Conservation (phyloP, 2,888 invertebrate species). For the Oxycera nigricornis region DNA sequence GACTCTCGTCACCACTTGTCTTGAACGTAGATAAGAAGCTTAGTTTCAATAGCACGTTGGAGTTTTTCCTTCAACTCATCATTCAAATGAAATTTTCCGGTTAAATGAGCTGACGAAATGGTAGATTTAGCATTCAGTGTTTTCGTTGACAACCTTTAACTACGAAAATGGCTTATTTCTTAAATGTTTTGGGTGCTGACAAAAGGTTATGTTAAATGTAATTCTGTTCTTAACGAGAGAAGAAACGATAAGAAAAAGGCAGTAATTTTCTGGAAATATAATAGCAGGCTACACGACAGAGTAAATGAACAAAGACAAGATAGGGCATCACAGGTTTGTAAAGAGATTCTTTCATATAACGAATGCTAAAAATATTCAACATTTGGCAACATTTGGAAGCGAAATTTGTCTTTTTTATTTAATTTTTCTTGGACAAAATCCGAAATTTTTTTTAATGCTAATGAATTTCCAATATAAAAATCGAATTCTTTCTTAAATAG, state of each 20-base stretch:
- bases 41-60: background rate
- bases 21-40: background rate
- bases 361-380: too few species aligned
- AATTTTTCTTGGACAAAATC: too few species aligned
- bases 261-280: too few species aligned
- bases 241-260: background rate
- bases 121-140: background rate
- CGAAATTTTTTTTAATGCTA: too few species aligned
- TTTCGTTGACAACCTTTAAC: background rate
- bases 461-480: too few species aligned
- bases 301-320: too few species aligned
- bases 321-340: too few species aligned
- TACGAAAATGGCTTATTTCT: background rate
- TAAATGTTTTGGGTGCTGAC: background rate
- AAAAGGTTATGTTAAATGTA: background rate
- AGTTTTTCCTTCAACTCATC: background rate
- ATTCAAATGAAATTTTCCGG: slow-evolving; percentile 16
- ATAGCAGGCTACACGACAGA: too few species aligned
- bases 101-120: slow-evolving; percentile 7
- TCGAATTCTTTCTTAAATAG: too few species aligned
- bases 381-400: too few species aligned
- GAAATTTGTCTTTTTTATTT: too few species aligned
- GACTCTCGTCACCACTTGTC: background rate
- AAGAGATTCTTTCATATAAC: too few species aligned
- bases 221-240: background rate